Evolutionary conservation across 2,113 vertebrate genomes (phyloP).

Genomic region (western clawed frog (Xenopus tropicalis)): DNA sequence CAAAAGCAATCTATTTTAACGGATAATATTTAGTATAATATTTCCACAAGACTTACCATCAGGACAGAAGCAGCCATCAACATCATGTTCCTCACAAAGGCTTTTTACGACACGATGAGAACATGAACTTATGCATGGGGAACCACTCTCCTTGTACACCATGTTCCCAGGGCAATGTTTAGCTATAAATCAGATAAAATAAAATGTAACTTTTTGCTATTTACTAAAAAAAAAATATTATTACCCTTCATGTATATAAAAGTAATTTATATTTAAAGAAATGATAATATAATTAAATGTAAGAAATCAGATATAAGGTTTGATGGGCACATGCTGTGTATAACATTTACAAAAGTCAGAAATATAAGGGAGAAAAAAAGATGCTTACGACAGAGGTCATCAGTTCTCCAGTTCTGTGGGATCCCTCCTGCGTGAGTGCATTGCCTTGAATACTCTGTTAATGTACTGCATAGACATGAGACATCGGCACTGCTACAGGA

Average conservation of each 20-base stretch:
- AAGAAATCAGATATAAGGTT: too few relatives aligned
- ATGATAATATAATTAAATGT: too few relatives aligned
- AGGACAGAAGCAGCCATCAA: constrained; percentile 75
- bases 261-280: too few relatives aligned
- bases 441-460: constrained; percentile 70
- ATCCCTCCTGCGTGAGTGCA: constrained; percentile 68
- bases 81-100: constrained; percentile 69
- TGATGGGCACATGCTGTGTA: too few relatives aligned
- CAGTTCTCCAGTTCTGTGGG: constrained; percentile 65
- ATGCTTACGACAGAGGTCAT: constrained; percentile 38
- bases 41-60: constrained; percentile 55
- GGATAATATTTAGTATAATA: too few relatives aligned
- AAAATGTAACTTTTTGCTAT: too few relatives aligned
- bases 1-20: too few relatives aligned
- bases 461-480: constrained; percentile 64
- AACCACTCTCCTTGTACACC: constrained; percentile 68
- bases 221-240: too few relatives aligned
- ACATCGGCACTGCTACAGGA: too few relatives aligned
- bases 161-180: constrained; percentile 68
- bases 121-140: constrained; percentile 70
- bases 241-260: too few relatives aligned
- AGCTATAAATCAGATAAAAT: constrained; percentile 47
- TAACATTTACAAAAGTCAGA: too few relatives aligned
- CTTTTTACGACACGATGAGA: constrained; percentile 59
- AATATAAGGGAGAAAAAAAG: too few relatives aligned